These are phyloP conservation scores for Philaethria dido DNA, from an alignment of 2,888 invertebrate species.

Conservation along the genomic window DNA sequence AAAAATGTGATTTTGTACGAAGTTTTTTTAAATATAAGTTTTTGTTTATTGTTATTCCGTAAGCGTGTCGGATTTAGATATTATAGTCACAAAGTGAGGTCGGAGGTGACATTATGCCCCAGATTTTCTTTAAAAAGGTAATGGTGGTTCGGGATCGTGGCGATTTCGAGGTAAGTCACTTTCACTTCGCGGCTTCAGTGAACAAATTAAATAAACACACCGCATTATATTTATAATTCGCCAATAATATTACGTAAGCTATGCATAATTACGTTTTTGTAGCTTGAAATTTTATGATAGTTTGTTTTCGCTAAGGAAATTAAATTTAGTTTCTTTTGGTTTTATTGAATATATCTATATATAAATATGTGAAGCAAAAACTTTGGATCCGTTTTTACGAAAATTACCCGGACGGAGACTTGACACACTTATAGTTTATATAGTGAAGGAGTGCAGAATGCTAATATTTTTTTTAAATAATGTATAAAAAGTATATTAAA, in stretches of 20 bases:
- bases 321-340: no score
- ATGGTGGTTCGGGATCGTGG: slow-evolving; percentile 77
- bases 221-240: slow-evolving; percentile 29
- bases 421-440: no score
- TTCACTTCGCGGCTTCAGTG: slow-evolving; percentile 61
- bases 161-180: slow-evolving; percentile 78
- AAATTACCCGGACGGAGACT: no score
- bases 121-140: slow-evolving; percentile 82
- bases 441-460: no score
- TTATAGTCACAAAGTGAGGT: slow-evolving; percentile 45
- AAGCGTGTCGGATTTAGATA: slow-evolving; percentile 26
- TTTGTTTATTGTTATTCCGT: slow-evolving; percentile 39
- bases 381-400: no score
- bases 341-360: no score
- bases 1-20: slow-evolving; percentile 40
- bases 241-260: slow-evolving; percentile 19
- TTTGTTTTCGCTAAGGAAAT: no score
- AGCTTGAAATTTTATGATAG: slow-evolving; percentile 1
- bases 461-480: no score
- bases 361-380: no score
- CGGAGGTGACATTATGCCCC: slow-evolving; percentile 74
- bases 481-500: no score
- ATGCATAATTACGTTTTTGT: slow-evolving; percentile 15
- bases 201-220: slow-evolving; percentile 36
- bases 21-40: slow-evolving; percentile 11